These are phyloP conservation scores for Onychostoma macrolepis DNA, from an alignment of 2,113 vertebrate genomes.

Conservation along the genomic window DNA sequence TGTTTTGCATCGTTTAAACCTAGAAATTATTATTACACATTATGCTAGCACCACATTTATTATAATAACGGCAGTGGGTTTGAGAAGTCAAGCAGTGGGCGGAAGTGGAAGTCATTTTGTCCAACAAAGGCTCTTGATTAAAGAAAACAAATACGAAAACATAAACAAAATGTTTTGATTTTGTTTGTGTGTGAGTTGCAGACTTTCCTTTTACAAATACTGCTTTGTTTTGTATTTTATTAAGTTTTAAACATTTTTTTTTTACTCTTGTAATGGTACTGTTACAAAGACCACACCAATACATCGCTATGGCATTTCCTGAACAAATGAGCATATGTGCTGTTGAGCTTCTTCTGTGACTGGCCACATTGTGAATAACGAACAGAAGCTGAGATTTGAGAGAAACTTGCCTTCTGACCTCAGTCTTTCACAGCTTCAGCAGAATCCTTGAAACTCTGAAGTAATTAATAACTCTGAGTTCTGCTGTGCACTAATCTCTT, in stretches of 20 bases:
- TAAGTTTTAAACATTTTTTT: background rate
- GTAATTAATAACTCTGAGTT: constrained; percentile 42
- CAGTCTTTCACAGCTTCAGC: constrained; percentile 23
- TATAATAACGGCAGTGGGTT: background rate
- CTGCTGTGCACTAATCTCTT: constrained; percentile 15
- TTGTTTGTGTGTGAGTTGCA: constrained; percentile 8
- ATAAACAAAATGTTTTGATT: background rate
- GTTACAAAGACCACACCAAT: background rate
- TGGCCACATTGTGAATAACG: constrained; percentile 28
- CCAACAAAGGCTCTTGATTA: constrained; percentile 9
- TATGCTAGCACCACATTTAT: background rate
- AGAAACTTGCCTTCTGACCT: constrained; percentile 13
- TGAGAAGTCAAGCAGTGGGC: background rate
- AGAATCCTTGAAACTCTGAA: constrained; percentile 50
- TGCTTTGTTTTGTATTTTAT: background rate
- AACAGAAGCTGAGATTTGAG: constrained; percentile 1
- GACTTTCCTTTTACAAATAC: background rate
- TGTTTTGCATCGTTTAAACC: background rate
- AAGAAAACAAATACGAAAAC: background rate
- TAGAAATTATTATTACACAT: background rate
- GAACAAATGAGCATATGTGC: background rate
- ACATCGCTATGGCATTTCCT: background rate
- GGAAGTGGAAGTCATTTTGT: background rate
- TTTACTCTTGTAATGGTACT: background rate
- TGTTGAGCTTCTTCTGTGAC: constrained; percentile 5